Base-by-base conservation (phyloP, 2,888 invertebrate species). In the Deilephila elpenor region DNA sequence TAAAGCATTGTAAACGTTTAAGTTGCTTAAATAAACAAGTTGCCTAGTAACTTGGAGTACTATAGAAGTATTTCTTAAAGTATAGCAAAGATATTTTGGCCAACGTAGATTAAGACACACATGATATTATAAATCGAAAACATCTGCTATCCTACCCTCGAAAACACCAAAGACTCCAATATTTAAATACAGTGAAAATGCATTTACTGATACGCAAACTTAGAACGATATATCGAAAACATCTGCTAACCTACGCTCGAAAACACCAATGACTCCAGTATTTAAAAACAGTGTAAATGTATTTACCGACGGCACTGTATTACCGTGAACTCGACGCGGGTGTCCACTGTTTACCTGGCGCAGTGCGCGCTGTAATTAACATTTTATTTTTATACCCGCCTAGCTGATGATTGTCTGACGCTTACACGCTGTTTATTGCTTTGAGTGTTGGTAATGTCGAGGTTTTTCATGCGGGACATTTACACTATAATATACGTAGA, bases 261-360 rank as follows among this genome's bases (percentile, higher is more conserved):
- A 44, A 62, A 44, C 20, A 14, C 25, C 56, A n/a, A 64, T n/a
- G 20, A 51, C 29, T 17, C 17, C 3, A 29, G 3, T 25, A 14
- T 11, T 32, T 5, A 29, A 60, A 25, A 44, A 44, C 20, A 25
- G n/a, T 67, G 44, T 78, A 77, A 77, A 75, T 79, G 76, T 78
- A 76, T 74, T 74, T 71, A 74, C 74, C 74, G 75, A 74, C 78
- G 77, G 79, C 74, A 73, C 73, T 34, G 25, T 64, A 60, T 37
- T 59, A 59, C 29, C 44, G 44, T 67, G 25, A 67, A 51, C 51
- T 73, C 90, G 77, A 84, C 87, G 87, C 87, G 88, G 90, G 91
- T 89, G 91, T 89, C 86, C 87, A 80, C 78, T 88, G 90, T 90
- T 89, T 91, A 90, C 89, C 86, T 86, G 84, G 82, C 80, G 79